phyloP scores from a whole-genome alignment of 2,113 vertebrate genomes.

The Varanus salvator region DNA sequence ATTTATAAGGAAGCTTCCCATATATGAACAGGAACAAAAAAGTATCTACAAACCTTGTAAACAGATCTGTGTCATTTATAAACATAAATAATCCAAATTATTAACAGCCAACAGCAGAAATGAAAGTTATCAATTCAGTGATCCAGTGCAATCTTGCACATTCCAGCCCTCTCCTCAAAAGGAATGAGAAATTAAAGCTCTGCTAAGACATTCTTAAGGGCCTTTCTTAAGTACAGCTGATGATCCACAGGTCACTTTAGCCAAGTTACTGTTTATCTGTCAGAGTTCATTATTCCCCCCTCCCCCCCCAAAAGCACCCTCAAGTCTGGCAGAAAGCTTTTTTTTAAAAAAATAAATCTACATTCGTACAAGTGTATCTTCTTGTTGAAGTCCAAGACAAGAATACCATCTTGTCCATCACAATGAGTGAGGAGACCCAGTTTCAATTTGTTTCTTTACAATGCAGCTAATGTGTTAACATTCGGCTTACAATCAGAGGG shows the following conservation, averaged over 20 bases:
- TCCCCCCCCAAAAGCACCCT: slow-evolving; percentile 87
- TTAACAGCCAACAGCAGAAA: slow-evolving; percentile 99
- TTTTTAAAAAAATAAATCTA: slow-evolving; percentile 90
- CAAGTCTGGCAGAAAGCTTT: slow-evolving; percentile 90
- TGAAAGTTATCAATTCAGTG: slow-evolving; percentile 88
- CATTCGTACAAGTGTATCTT: slow-evolving; percentile 95
- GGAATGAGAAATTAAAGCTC: slow-evolving; percentile 87
- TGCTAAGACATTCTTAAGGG: slow-evolving; percentile 80
- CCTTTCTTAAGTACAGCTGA: slow-evolving; percentile 81
- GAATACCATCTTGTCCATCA: slow-evolving; percentile 82
- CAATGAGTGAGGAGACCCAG: slow-evolving; percentile 85
- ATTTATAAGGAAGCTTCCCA: slow-evolving; percentile 98
- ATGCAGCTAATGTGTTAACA: slow-evolving; percentile 85
- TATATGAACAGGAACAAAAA: slow-evolving; percentile 97
- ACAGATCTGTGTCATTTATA: slow-evolving; percentile 99
- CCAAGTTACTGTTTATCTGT: slow-evolving; percentile 85
- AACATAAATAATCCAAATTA: slow-evolving; percentile 99
- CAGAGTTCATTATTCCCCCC: slow-evolving; percentile 86
- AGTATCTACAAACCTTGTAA: slow-evolving; percentile 99
- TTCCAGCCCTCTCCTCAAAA: slow-evolving; percentile 80
- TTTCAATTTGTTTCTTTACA: slow-evolving; percentile 84
- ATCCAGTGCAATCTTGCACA: slow-evolving; percentile 83
- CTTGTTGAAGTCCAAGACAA: slow-evolving; percentile 90
- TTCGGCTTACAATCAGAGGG: slow-evolving; percentile 94
- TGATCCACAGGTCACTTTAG: slow-evolving; percentile 91